A percentile compares a stretch with the other conserved stretches of the same genome.
phyloP scores from a whole-genome alignment of 2,797 vertebrate genomes.

The Philypnodon macrostomus region DNA sequence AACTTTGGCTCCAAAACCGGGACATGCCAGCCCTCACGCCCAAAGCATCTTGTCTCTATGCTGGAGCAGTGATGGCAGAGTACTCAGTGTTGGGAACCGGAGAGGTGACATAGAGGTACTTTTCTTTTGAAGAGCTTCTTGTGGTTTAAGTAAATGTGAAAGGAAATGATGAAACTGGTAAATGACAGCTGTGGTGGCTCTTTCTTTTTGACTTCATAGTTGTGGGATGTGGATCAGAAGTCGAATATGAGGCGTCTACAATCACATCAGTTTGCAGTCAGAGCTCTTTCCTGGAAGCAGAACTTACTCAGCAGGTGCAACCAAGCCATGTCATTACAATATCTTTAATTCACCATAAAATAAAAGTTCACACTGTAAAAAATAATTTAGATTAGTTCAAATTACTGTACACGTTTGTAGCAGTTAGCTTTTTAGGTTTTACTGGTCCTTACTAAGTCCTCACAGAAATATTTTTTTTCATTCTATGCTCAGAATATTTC shows the following conservation, averaged over 20 bases:
- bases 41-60: constrained; percentile 71
- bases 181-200: constrained; percentile 27
- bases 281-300: constrained; percentile 79
- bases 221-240: constrained; percentile 78
- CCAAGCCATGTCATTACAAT: too few relatives aligned
- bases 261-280: constrained; percentile 73
- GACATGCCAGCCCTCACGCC: not conserved
- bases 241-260: constrained; percentile 63
- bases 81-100: constrained; percentile 77
- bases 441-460: too few relatives aligned
- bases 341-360: too few relatives aligned
- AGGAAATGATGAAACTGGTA: constrained; percentile 18
- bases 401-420: too few relatives aligned
- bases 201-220: constrained; percentile 54
- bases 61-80: constrained; percentile 73
- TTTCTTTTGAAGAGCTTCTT: not conserved
- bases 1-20: constrained; percentile 48
- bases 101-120: constrained; percentile 77
- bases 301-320: constrained; percentile 80
- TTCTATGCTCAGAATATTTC: too few relatives aligned
- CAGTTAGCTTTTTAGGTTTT: too few relatives aligned
- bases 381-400: too few relatives aligned
- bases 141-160: constrained; percentile 1
- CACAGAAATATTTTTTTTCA: too few relatives aligned
- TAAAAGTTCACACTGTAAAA: too few relatives aligned